phyloP scores from a whole-genome alignment of 2,113 vertebrate species.

The Phrynosoma blainvillii region DNA sequence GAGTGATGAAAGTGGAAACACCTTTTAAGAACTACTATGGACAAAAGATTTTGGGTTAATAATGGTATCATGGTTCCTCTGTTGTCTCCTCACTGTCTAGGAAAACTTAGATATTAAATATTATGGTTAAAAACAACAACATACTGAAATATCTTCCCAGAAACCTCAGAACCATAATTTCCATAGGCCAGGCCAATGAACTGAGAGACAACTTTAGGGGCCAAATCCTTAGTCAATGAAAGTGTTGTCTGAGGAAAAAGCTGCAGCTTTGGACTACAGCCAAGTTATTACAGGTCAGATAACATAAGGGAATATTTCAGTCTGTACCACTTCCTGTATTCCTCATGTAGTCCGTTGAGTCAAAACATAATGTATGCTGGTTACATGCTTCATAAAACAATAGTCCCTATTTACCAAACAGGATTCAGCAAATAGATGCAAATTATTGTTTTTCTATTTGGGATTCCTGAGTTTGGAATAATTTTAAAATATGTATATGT shows the following conservation, averaged over 20 bases:
- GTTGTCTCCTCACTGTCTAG: too few relatives aligned
- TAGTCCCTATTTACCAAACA: slow-evolving; percentile 71
- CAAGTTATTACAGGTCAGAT: slow-evolving; percentile 77
- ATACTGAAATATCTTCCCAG: not conserved
- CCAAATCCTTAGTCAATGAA: slow-evolving; percentile 52
- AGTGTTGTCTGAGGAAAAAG: slow-evolving; percentile 63
- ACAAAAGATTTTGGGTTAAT: not conserved
- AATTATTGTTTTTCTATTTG: not conserved
- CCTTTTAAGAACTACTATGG: not conserved
- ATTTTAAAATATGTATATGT: not conserved
- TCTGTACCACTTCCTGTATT: slow-evolving; percentile 78
- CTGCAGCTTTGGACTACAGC: slow-evolving; percentile 61
- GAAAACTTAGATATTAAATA: too few relatives aligned
- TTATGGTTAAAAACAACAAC: too few relatives aligned
- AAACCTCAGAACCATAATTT: not conserved
- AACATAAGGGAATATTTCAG: slow-evolving; percentile 76
- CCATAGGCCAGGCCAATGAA: not conserved
- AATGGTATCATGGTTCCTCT: not conserved
- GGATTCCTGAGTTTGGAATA: not conserved
- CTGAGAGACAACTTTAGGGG: not conserved
- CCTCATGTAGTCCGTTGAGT: slow-evolving; percentile 66
- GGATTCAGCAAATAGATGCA: slow-evolving; percentile 43
- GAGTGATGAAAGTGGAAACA: not conserved
- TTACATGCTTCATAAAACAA: slow-evolving; percentile 70
- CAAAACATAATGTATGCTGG: slow-evolving; percentile 70